Conservation (phyloP, 2,888 invertebrate genomes). For the Ectemnius continuus region DNA sequence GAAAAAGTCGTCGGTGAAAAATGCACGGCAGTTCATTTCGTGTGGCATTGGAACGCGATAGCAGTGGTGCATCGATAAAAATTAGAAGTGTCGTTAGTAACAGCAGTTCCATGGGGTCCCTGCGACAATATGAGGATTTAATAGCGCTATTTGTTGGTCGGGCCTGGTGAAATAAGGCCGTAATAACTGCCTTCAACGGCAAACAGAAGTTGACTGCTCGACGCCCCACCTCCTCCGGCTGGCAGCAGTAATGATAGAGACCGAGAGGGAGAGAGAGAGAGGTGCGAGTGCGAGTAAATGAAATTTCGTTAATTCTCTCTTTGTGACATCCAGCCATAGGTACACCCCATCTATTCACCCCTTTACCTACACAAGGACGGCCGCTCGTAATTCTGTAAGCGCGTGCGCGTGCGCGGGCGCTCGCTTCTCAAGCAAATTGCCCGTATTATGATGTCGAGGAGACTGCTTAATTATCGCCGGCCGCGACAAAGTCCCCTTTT, state of each 20-base stretch:
- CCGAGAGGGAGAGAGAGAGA: conserved; percentile 21
- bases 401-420: conserved; percentile 10
- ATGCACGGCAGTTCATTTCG: too few relatives aligned
- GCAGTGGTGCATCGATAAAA: conserved; percentile 57
- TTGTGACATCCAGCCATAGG: conserved; percentile 7
- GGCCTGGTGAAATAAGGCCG: conserved; percentile 56
- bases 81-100: conserved; percentile 46
- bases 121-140: conserved; percentile 62
- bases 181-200: conserved; percentile 58
- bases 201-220: conserved; percentile 51
- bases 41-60: conserved; percentile 16
- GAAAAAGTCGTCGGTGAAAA: too few relatives aligned
- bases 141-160: conserved; percentile 45
- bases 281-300: conserved; percentile 53
- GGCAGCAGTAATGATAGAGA: too few relatives aligned
- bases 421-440: conserved; percentile 59
- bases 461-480: conserved; percentile 56
- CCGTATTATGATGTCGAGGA: conserved; percentile 52
- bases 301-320: conserved; percentile 60
- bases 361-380: conserved; percentile 12
- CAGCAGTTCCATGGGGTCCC: conserved; percentile 44
- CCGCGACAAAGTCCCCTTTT: conserved; percentile 1
- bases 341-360: too few relatives aligned
- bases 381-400: conserved; percentile 44
- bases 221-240: conserved; percentile 7